Evolutionary conservation across 1,140 invertebrate species (phyloP).

Genomic region (Belonocnema kinseyi): DNA sequence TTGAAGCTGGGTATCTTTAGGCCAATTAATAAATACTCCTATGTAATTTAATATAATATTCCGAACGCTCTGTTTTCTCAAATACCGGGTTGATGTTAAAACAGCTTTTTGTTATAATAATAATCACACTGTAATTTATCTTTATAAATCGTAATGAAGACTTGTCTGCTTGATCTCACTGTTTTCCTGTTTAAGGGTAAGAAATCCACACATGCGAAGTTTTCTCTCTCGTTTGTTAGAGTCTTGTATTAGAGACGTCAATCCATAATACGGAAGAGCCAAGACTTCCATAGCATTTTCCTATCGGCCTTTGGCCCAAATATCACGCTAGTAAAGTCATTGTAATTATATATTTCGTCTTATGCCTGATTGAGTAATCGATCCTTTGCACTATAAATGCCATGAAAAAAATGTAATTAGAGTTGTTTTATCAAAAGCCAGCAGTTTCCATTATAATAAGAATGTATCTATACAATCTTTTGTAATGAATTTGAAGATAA

Average conservation of each 20-base stretch:
- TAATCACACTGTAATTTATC: slow-evolving; percentile 9
- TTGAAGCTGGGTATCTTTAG: too few relatives aligned
- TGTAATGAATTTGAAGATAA: too few relatives aligned
- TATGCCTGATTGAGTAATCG: slow-evolving; percentile 28
- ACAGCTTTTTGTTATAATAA: background rate
- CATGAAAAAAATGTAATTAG: background rate
- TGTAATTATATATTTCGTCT: slow-evolving; percentile 44
- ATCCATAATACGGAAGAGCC: slow-evolving; percentile 5
- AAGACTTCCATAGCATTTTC: slow-evolving; percentile 32
- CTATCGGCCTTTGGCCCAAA: slow-evolving; percentile 46
- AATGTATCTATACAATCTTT: too few relatives aligned
- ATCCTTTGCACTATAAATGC: slow-evolving; percentile 37
- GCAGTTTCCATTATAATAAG: too few relatives aligned
- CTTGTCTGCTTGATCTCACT: background rate
- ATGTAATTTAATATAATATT: background rate
- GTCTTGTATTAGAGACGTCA: slow-evolving; percentile 23
- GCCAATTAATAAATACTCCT: too few relatives aligned
- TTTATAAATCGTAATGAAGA: slow-evolving; percentile 5
- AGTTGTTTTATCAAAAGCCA: background rate
- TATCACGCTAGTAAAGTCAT: slow-evolving; percentile 43
- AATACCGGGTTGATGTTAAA: slow-evolving; percentile 1
- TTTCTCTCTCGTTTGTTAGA: background rate
- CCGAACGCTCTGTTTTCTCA: background rate
- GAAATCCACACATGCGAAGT: slow-evolving; percentile 19
- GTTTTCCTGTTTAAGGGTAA: background rate